A percentile compares a stretch with the other conserved stretches of the same genome.
These are phyloP conservation scores for Heptranchias perlo DNA, from an alignment of 2,113 vertebrate species.

Conservation along the genomic window DNA sequence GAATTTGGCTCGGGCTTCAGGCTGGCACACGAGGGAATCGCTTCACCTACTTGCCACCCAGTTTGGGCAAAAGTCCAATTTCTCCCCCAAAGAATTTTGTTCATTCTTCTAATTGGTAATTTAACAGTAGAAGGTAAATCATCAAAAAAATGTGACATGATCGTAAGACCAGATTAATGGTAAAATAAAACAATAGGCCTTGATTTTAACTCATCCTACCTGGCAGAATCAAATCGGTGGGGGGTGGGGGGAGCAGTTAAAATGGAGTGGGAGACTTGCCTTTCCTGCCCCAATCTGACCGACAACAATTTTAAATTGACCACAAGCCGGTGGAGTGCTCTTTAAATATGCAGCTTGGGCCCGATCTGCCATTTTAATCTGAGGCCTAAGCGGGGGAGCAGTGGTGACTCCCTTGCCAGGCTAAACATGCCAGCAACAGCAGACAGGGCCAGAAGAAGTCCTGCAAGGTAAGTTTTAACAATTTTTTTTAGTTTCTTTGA, in stretches of 20 bases:
- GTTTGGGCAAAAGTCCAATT: neutral
- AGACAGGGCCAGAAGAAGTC: too few relatives aligned
- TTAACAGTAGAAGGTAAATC: neutral
- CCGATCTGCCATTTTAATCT: neutral
- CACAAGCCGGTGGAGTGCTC: neutral
- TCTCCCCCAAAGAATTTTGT: neutral
- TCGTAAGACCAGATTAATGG: neutral
- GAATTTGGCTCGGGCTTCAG: neutral
- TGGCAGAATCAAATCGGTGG: neutral
- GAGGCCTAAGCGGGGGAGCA: neutral
- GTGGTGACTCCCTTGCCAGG: too few relatives aligned
- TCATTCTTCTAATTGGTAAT: neutral
- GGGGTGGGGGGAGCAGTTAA: too few relatives aligned
- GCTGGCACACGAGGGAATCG: neutral
- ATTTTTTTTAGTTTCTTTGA: too few relatives aligned
- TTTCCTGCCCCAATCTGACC: neutral
- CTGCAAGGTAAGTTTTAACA: too few relatives aligned
- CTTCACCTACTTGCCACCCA: neutral
- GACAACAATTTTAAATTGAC: neutral
- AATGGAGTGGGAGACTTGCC: neutral
- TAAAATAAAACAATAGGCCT: neutral
- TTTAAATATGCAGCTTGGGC: neutral
- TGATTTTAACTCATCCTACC: neutral
- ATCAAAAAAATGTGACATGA: neutral
- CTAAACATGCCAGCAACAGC: too few relatives aligned